A percentile compares a stretch with the other conserved stretches of the same genome.
Evolutionary conservation across 1,140 invertebrate genomes (phyloP).

Genomic region (Mylabris phalerata): DNA sequence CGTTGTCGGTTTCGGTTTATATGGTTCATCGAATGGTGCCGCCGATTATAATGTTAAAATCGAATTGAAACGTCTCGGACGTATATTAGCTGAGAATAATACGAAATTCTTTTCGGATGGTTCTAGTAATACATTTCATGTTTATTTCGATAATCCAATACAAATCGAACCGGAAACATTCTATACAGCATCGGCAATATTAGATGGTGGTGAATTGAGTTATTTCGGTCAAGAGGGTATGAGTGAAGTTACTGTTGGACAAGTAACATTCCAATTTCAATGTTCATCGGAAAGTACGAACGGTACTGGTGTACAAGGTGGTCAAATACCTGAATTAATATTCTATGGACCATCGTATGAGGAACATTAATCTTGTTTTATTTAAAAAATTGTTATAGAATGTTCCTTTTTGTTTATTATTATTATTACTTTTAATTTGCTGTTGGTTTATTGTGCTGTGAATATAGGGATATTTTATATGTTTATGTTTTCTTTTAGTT

Average conservation of each 20-base stretch:
- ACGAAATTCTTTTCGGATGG: constrained; percentile 92
- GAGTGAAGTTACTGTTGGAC: constrained; percentile 81
- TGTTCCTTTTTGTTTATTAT: neutral
- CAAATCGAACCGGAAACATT: constrained; percentile 86
- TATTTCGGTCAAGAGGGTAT: constrained; percentile 94
- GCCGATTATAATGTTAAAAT: constrained; percentile 88
- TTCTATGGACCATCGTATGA: constrained; percentile 75
- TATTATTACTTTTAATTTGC: neutral
- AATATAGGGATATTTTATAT: constrained; percentile 1
- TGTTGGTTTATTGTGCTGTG: neutral
- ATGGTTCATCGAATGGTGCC: constrained; percentile 85
- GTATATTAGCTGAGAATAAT: constrained; percentile 80
- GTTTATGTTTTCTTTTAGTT: neutral
- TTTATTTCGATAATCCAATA: constrained; percentile 88
- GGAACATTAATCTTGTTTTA: constrained; percentile 34
- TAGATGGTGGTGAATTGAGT: constrained; percentile 85
- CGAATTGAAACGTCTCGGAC: constrained; percentile 77
- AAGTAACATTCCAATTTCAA: constrained; percentile 89
- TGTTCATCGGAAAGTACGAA: constrained; percentile 91
- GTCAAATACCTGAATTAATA: constrained; percentile 89
- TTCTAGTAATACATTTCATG: constrained; percentile 88
- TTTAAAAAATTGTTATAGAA: neutral
- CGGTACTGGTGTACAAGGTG: constrained; percentile 88
- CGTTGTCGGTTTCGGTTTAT: constrained; percentile 85
- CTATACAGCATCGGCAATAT: constrained; percentile 82